Conservation (phyloP, 2,888 invertebrate species). For the Hirtodrosophila trivittata region DNA sequence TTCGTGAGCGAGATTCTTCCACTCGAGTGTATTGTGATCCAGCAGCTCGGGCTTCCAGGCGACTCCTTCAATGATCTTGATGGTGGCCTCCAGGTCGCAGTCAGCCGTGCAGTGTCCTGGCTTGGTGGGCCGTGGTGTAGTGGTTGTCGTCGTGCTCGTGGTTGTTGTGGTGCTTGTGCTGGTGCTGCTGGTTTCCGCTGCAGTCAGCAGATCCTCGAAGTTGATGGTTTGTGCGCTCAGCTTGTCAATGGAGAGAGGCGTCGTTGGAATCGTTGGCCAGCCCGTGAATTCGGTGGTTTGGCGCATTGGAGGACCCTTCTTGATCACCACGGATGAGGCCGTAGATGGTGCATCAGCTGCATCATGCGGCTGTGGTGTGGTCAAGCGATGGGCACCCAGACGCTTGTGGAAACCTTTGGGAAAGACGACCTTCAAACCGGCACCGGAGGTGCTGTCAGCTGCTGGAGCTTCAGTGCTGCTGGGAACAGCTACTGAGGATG, state of each 20-base stretch:
- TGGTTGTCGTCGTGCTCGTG: constrained; percentile 89
- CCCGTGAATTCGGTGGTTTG: constrained; percentile 95
- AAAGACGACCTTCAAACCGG: constrained; percentile 88
- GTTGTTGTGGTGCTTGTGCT: constrained; percentile 86
- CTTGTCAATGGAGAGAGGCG: constrained; percentile 93
- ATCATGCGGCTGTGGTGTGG: constrained; percentile 85
- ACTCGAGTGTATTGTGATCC: constrained; percentile 94
- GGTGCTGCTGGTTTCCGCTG: constrained; percentile 71
- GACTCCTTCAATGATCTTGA: constrained; percentile 91
- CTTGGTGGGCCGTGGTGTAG: constrained; percentile 88
- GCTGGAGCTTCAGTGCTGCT: constrained; percentile 41
- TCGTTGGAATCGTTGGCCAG: constrained; percentile 95
- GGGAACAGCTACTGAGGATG: constrained; percentile 20
- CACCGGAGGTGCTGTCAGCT: constrained; percentile 74
- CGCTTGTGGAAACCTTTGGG: constrained; percentile 87
- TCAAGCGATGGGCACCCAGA: constrained; percentile 85
- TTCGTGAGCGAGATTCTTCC: constrained; percentile 92
- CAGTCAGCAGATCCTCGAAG: constrained; percentile 84
- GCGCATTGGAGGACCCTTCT: constrained; percentile 93
- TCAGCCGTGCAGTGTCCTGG: constrained; percentile 91
- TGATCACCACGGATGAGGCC: constrained; percentile 87
- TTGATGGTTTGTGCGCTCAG: constrained; percentile 85
- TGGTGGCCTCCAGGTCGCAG: constrained; percentile 94
- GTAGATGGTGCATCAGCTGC: constrained; percentile 82
- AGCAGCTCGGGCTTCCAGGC: constrained; percentile 93